A percentile compares a stretch with the other conserved stretches of the same genome.
Conservation (phyloP, 2,888 invertebrate genomes). For the Cerastis leucographa region DNA sequence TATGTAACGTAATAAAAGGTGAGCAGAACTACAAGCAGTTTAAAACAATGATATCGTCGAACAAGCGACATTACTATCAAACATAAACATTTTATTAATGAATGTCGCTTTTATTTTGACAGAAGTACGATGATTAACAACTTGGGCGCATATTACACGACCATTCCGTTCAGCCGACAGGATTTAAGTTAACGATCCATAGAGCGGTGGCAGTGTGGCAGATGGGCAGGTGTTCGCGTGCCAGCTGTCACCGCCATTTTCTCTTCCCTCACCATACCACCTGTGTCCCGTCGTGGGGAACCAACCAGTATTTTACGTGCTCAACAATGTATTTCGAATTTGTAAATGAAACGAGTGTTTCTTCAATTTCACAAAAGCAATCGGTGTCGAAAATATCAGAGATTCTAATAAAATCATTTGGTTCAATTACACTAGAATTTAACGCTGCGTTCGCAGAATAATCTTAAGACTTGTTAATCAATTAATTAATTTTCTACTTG, state of each 20-base stretch:
- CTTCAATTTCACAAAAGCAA: constrained; percentile 22
- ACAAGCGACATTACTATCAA: not conserved
- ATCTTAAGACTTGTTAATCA: constrained; percentile 22
- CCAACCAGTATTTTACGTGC: constrained; percentile 40
- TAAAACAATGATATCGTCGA: constrained; percentile 1
- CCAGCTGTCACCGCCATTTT: constrained; percentile 77
- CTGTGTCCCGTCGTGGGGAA: constrained; percentile 59
- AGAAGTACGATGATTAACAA: constrained; percentile 15
- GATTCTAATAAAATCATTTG: constrained; percentile 17
- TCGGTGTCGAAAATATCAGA: constrained; percentile 16
- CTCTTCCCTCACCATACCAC: constrained; percentile 68
- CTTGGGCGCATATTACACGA: constrained; percentile 15
- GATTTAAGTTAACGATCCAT: constrained; percentile 59
- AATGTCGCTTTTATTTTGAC: constrained; percentile 14
- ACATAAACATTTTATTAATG: not conserved
- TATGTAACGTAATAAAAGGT: constrained; percentile 2
- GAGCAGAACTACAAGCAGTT: constrained; percentile 1
- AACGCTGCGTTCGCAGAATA: constrained; percentile 9
- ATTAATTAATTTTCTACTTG: constrained; percentile 35
- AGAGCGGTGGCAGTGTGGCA: constrained; percentile 66
- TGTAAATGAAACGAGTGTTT: not conserved
- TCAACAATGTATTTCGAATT: constrained; percentile 21
- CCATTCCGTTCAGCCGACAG: constrained; percentile 40
- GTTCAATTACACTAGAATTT: constrained; percentile 21
- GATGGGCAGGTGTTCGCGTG: constrained; percentile 82